Conservation (phyloP, 1,140 invertebrate genomes). For the Cardiocondyla obscurior region DNA sequence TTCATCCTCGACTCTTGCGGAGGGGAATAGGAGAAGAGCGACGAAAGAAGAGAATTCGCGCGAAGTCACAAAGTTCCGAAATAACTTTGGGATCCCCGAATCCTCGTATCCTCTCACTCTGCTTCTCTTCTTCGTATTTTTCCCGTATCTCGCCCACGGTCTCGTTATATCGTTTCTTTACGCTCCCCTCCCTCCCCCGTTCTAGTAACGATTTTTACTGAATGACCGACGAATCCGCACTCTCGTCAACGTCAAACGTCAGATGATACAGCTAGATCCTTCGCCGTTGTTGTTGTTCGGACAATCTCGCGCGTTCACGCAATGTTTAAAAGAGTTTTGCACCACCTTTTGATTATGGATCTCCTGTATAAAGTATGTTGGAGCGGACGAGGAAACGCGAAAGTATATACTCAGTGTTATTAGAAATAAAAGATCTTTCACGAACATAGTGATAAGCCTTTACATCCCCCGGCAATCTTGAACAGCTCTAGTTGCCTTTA, state of each 20-base stretch:
- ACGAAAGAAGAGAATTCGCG: background rate
- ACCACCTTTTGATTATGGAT: slow-evolving; percentile 50
- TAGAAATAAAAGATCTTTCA: slow-evolving; percentile 44
- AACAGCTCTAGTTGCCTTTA: background rate
- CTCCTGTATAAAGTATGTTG: slow-evolving; percentile 50
- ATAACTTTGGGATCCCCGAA: background rate
- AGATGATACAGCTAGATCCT: background rate
- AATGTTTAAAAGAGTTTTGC: slow-evolving; percentile 43
- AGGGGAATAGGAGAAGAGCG: background rate
- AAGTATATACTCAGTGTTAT: slow-evolving; percentile 25
- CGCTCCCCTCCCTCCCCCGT: background rate
- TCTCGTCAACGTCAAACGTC: background rate
- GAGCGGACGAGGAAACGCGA: slow-evolving; percentile 46
- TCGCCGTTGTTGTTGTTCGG: slow-evolving; percentile 35
- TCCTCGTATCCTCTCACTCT: background rate
- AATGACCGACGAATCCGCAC: slow-evolving; percentile 32
- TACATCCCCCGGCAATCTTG: slow-evolving; percentile 13
- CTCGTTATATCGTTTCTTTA: slow-evolving; percentile 11
- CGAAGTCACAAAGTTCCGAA: background rate
- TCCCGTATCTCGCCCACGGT: background rate
- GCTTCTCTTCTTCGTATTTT: background rate
- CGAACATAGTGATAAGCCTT: slow-evolving; percentile 26
- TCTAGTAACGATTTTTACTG: slow-evolving; percentile 27
- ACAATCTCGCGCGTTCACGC: slow-evolving; percentile 20
- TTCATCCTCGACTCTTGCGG: slow-evolving; percentile 43